Percentiles rank a stretch among this genome's conserved stretches.
Evolutionary conservation across 2,113 vertebrate genomes (phyloP).

Genomic region (Sinocyclocheilus anophthalmus): DNA sequence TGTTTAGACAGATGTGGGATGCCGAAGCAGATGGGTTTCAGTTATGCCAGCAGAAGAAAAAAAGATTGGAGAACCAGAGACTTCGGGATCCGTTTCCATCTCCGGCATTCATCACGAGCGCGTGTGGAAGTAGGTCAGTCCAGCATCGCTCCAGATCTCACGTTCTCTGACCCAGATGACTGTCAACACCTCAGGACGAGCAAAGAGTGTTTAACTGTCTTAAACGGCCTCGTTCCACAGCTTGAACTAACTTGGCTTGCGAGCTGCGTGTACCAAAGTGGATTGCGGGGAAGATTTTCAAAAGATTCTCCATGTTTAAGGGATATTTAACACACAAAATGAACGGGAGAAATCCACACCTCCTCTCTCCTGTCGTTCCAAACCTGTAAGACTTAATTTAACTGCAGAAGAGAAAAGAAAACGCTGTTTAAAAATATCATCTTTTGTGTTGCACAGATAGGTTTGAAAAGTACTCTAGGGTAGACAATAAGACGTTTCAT

Average conservation of each 20-base stretch:
- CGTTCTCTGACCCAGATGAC: conserved; percentile 9
- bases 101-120: background rate
- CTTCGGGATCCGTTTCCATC: background rate
- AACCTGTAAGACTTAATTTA: background rate
- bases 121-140: background rate
- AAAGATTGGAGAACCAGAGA: background rate
- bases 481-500: too few relatives aligned
- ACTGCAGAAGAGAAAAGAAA: background rate
- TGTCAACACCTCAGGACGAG: background rate
- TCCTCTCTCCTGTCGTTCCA: too few relatives aligned
- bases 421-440: too few relatives aligned
- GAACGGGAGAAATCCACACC: too few relatives aligned
- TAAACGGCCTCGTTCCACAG: background rate
- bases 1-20: conserved; percentile 26
- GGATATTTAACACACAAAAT: background rate
- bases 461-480: too few relatives aligned
- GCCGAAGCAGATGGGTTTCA: conserved; percentile 5
- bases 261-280: background rate
- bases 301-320: background rate
- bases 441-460: too few relatives aligned
- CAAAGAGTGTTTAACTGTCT: conserved; percentile 10
- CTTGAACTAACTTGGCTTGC: conserved; percentile 34
- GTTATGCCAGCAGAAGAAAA: background rate
- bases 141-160: background rate
- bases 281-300: background rate